Conservation (phyloP, 2,888 invertebrate genomes). For the Tenthredo scrophulariae region DNA sequence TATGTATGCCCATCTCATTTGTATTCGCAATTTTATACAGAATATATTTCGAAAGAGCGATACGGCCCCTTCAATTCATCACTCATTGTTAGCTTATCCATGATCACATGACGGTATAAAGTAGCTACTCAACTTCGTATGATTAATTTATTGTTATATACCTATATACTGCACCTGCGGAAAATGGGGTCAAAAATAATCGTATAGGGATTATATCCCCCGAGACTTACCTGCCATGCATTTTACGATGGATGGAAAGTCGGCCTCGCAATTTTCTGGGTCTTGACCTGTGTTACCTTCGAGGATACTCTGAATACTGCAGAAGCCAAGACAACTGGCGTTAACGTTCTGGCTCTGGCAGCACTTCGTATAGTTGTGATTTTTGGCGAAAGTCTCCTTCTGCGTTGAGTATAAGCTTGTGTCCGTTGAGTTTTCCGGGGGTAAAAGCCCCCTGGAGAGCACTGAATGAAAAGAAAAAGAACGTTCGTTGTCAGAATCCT, state of each 20-base stretch:
- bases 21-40: conserved; percentile 20
- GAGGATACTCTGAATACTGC: conserved; percentile 88
- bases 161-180: background rate
- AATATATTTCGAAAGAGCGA: background rate
- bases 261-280: conserved; percentile 89
- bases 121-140: background rate
- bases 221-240: conserved; percentile 78
- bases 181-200: background rate
- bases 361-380: conserved; percentile 91
- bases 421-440: conserved; percentile 81
- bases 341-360: conserved; percentile 87
- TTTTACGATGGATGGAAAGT: conserved; percentile 88
- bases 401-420: conserved; percentile 78
- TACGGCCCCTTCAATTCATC: conserved; percentile 19
- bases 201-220: background rate
- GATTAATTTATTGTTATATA: background rate
- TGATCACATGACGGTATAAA: background rate
- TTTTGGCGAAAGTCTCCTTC: conserved; percentile 75
- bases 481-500: conserved; percentile 47
- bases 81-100: conserved; percentile 7
- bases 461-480: conserved; percentile 78
- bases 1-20: conserved; percentile 13
- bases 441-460: conserved; percentile 82
- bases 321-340: conserved; percentile 88
- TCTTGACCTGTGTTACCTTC: conserved; percentile 89